Evolutionary conservation across 2,888 invertebrate species (phyloP).

Genomic region (Pollenia angustigena): DNA sequence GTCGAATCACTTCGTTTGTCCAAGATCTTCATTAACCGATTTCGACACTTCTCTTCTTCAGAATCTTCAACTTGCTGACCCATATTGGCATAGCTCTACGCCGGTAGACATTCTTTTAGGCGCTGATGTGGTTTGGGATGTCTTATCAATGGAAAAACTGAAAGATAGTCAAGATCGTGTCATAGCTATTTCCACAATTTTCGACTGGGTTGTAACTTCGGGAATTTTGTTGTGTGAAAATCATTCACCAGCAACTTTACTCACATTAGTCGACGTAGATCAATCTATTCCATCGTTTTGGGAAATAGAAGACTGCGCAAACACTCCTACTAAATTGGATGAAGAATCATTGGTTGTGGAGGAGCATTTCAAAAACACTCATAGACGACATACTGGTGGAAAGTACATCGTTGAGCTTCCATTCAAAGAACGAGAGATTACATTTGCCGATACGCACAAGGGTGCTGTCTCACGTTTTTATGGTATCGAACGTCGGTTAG

Average conservation of each 20-base stretch:
- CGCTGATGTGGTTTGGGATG: not conserved
- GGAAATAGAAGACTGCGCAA: not conserved
- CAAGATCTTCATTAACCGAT: not conserved
- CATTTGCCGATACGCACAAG: conserved; percentile 22
- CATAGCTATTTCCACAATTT: not conserved
- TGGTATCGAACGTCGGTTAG: too few species aligned
- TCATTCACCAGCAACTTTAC: not conserved
- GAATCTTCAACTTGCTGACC: not conserved
- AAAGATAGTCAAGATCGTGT: too few species aligned
- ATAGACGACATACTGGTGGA: not conserved
- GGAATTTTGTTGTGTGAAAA: not conserved
- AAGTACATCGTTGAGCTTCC: conserved; percentile 31
- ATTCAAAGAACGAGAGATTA: conserved; percentile 1
- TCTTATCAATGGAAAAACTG: not conserved
- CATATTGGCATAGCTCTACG: not conserved
- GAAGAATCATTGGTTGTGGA: conserved; percentile 1
- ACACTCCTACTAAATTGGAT: not conserved
- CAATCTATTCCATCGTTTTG: not conserved
- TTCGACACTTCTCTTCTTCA: not conserved
- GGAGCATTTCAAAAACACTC: conserved; percentile 15
- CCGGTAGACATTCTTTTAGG: not conserved
- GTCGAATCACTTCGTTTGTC: too few species aligned
- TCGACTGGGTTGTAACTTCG: conserved; percentile 16
- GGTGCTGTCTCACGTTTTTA: conserved; percentile 5
- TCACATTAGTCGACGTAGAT: not conserved